Evolutionary conservation across 2,888 invertebrate genomes (phyloP).

Genomic region (Polymixis lichenea): DNA sequence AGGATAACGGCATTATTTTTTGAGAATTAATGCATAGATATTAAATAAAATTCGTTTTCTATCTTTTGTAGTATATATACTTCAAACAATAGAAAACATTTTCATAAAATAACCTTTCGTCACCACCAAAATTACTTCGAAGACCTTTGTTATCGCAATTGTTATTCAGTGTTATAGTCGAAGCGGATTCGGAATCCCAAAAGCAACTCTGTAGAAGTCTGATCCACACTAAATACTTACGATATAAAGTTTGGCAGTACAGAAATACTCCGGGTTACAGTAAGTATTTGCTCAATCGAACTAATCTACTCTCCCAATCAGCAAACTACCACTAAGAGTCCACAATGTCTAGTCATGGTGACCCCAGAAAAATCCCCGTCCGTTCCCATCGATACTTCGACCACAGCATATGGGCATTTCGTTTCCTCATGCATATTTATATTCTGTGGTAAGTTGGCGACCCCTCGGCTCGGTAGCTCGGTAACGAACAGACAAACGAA

Average conservation of each 20-base stretch:
- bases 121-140: background rate
- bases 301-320: constrained; percentile 41
- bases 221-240: background rate
- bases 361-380: constrained; percentile 47
- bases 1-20: background rate
- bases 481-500: constrained; percentile 64
- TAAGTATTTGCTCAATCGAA: background rate
- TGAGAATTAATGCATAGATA: background rate
- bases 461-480: constrained; percentile 60
- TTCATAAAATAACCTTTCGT: background rate
- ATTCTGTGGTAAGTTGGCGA: constrained; percentile 50
- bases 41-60: background rate
- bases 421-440: constrained; percentile 69
- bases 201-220: background rate
- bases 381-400: constrained; percentile 54
- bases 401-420: constrained; percentile 65
- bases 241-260: constrained; percentile 1
- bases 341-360: constrained; percentile 47
- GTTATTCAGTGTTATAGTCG: background rate
- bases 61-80: no score
- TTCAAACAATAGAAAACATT: no score
- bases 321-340: constrained; percentile 20
- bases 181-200: background rate
- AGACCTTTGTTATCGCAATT: background rate
- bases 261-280: background rate